Percentiles rank a stretch among this genome's conserved stretches.
These are phyloP conservation scores for Steinernema carpocapsae DNA, from an alignment of 2,888 invertebrate species.

Conservation along the genomic window DNA sequence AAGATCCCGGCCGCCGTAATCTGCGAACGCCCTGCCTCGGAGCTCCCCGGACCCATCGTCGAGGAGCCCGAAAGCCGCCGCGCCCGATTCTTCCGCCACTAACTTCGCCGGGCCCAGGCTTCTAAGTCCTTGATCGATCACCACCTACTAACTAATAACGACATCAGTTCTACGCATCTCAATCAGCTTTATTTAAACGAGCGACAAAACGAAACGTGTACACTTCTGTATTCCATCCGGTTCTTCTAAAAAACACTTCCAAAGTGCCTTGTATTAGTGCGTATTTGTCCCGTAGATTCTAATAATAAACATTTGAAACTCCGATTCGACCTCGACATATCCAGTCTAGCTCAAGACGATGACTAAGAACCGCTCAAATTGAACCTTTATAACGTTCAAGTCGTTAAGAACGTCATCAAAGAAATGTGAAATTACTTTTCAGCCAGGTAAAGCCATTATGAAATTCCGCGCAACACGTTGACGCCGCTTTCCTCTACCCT, in stretches of 20 bases:
- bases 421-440: no score
- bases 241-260: no score
- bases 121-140: neutral
- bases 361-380: no score
- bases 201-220: constrained; percentile 31
- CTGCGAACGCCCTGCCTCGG: constrained; percentile 55
- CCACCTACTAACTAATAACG: constrained; percentile 8
- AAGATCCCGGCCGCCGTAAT: constrained; percentile 63
- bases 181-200: constrained; percentile 25
- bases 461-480: no score
- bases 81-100: constrained; percentile 24
- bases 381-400: no score
- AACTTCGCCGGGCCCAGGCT: no score
- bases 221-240: neutral
- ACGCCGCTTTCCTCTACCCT: neutral
- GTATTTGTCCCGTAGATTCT: constrained; percentile 7
- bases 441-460: no score
- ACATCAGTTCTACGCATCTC: constrained; percentile 5
- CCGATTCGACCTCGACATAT: no score
- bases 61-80: constrained; percentile 37
- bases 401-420: no score
- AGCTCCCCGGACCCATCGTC: constrained; percentile 41
- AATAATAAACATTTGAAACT: constrained; percentile 7
- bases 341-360: no score
- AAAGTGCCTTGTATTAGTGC: constrained; percentile 21